These are phyloP conservation scores for Gallinago solitaria DNA, from an alignment of 2,797 vertebrate species.

Conservation along the genomic window DNA sequence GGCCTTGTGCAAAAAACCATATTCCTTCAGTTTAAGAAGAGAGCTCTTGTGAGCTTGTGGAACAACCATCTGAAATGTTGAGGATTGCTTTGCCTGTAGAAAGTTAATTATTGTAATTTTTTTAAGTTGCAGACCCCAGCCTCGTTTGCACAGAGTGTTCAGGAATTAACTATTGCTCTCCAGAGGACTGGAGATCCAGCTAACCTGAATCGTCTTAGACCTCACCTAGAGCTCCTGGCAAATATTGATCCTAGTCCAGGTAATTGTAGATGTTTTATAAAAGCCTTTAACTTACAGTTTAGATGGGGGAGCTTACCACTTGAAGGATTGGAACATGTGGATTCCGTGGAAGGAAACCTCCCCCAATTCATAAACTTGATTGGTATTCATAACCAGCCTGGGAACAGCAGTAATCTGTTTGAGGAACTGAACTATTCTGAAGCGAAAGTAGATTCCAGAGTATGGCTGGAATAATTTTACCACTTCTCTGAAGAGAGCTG, in stretches of 20 bases:
- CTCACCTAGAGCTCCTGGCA: conserved; percentile 94
- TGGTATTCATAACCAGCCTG: background rate
- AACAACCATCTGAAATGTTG: background rate
- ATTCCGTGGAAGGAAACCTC: background rate
- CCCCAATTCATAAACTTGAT: background rate
- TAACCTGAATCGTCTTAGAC: conserved; percentile 95
- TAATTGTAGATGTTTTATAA: conserved; percentile 52
- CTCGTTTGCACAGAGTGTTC: conserved; percentile 98
- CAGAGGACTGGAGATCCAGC: conserved; percentile 99
- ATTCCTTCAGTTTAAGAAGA: background rate
- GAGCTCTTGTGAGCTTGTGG: background rate
- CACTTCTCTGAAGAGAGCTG: background rate
- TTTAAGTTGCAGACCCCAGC: conserved; percentile 98
- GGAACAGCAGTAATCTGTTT: background rate
- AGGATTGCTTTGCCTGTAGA: conserved; percentile 15
- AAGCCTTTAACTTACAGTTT: background rate
- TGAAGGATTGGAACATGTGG: background rate
- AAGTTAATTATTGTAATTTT: conserved; percentile 72
- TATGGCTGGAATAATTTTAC: background rate
- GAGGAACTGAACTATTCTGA: background rate
- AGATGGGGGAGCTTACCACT: background rate
- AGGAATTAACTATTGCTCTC: conserved; percentile 97
- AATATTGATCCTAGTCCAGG: conserved; percentile 99
- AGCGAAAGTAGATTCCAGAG: background rate
- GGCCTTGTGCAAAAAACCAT: background rate